A percentile compares a stretch with the other conserved stretches of the same genome.
phyloP scores from a whole-genome alignment of 53 echinoderm and acorn worm genomes.

The Holothuria leucospilota region DNA sequence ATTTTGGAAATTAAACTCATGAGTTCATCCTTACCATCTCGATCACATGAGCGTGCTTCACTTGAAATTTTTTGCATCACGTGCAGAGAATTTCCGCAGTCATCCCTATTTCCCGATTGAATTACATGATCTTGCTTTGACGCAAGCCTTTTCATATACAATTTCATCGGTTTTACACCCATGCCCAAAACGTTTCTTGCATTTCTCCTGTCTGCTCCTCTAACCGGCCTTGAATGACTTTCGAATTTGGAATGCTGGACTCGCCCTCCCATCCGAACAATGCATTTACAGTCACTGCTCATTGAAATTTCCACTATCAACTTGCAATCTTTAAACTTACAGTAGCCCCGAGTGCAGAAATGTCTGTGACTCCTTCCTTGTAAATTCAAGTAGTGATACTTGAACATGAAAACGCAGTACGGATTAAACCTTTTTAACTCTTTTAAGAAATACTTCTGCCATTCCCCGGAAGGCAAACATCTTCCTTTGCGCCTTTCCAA shows the following conservation, averaged over 20 bases:
- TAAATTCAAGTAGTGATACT: background rate
- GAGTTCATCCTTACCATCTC: background rate
- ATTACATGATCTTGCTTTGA: background rate
- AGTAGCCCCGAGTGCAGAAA: background rate
- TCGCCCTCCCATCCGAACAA: background rate
- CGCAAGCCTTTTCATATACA: background rate
- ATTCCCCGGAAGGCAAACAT: background rate
- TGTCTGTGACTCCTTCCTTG: background rate
- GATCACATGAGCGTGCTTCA: background rate
- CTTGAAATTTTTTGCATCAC: constrained; percentile 29
- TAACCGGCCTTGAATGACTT: background rate
- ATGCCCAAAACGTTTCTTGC: background rate
- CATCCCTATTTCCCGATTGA: constrained; percentile 4
- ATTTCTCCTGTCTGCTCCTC: constrained; percentile 1
- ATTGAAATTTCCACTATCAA: background rate
- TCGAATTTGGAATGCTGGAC: background rate
- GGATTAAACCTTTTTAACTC: background rate
- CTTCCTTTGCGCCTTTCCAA: background rate
- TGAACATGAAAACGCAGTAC: constrained; percentile 15
- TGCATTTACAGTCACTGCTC: background rate
- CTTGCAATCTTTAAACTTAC: constrained; percentile 2
- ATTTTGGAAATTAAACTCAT: background rate
- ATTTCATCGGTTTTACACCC: constrained; percentile 28
- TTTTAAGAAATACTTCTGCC: background rate
- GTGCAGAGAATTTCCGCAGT: background rate